Percentiles rank a stretch among this genome's conserved stretches.
Conservation (phyloP, 2,113 vertebrate species). For the Acrocephalus kingi region DNA sequence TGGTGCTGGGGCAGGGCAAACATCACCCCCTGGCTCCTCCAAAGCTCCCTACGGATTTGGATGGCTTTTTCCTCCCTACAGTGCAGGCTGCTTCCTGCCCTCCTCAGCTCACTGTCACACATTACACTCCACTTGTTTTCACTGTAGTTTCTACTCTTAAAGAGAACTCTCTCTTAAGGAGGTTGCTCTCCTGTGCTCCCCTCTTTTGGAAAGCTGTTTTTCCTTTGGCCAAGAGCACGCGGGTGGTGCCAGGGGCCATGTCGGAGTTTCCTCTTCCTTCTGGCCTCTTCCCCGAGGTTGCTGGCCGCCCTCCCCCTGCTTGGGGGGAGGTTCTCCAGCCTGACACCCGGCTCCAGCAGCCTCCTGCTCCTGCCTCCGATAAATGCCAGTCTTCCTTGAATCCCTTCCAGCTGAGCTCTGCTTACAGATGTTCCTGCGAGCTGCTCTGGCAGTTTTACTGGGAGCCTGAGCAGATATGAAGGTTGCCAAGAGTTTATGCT, state of each 20-base stretch:
- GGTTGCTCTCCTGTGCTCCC: background rate
- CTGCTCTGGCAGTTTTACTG: slow-evolving; percentile 23
- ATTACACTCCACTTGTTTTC: background rate
- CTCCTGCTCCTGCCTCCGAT: background rate
- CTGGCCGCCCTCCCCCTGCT: background rate
- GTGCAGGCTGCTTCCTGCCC: background rate
- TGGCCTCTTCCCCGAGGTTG: background rate
- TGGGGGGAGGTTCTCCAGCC: background rate
- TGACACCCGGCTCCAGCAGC: background rate
- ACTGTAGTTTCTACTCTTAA: background rate
- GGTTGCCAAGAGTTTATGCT: slow-evolving; percentile 42
- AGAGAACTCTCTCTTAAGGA: background rate
- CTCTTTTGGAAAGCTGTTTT: background rate
- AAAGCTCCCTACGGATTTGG: background rate
- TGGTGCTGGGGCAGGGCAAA: background rate
- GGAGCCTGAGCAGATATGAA: slow-evolving; percentile 8
- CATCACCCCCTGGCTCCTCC: background rate
- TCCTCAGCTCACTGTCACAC: background rate
- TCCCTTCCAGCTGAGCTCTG: slow-evolving; percentile 3
- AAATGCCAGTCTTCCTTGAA: background rate
- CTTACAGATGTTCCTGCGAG: slow-evolving; percentile 35
- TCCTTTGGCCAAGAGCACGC: background rate
- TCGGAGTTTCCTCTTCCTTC: slow-evolving; percentile 33
- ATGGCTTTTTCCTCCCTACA: background rate
- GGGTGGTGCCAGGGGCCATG: background rate